phyloP scores from a whole-genome alignment of 2,113 vertebrate genomes.

The Podilymbus podiceps region DNA sequence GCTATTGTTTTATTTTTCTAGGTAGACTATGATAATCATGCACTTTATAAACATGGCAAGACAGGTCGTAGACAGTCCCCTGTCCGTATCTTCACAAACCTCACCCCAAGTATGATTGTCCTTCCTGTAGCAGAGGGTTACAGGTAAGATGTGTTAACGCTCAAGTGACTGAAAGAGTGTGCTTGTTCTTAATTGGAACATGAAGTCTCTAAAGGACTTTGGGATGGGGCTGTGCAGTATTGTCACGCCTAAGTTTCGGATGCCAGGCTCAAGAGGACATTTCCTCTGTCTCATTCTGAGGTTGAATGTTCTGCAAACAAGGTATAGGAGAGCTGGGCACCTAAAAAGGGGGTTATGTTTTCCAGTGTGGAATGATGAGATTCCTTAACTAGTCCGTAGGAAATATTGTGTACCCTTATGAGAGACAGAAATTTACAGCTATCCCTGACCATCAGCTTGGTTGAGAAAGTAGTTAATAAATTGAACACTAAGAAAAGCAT shows the following conservation, averaged over 20 bases:
- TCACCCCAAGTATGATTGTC: constrained; percentile 76
- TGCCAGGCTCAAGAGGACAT: not conserved
- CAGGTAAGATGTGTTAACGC: constrained; percentile 73
- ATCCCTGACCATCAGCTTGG: not conserved
- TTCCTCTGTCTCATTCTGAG: not conserved
- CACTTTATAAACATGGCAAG: constrained; percentile 92
- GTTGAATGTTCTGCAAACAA: not conserved
- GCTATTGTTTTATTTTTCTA: constrained; percentile 51
- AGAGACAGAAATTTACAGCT: not conserved
- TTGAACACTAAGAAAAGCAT: not conserved
- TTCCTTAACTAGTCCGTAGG: not conserved
- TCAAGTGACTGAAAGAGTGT: not conserved
- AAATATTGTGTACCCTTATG: fast-evolving
- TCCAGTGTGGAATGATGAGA: not conserved
- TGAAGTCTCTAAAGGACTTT: not conserved
- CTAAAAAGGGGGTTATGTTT: not conserved
- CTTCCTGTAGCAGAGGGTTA: constrained; percentile 92
- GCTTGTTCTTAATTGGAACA: not conserved
- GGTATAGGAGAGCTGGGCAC: not conserved
- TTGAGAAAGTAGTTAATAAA: not conserved
- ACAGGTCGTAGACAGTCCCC: constrained; percentile 91
- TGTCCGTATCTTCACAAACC: constrained; percentile 92
- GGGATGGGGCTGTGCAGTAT: not conserved
- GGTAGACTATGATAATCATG: constrained; percentile 98
- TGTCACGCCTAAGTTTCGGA: not conserved